A percentile compares a stretch with the other conserved stretches of the same genome.
Conservation (phyloP, 2,797 vertebrate genomes). For the Platyrinchus mystaceus region DNA sequence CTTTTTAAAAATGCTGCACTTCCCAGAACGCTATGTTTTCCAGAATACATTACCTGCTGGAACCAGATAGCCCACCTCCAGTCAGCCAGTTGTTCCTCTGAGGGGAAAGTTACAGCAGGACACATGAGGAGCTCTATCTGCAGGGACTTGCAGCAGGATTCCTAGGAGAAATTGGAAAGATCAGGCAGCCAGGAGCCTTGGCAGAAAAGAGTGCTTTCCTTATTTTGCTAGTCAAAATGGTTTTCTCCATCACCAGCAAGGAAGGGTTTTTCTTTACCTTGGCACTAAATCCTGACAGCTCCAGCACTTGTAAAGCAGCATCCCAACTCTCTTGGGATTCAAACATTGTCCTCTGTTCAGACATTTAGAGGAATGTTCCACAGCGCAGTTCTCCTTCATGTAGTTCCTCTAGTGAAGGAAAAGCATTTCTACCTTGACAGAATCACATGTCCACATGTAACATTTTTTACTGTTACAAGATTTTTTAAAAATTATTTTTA, state of each 20-base stretch:
- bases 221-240: not conserved
- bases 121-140: not conserved
- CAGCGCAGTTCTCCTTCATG: not conserved
- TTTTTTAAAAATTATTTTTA: not conserved
- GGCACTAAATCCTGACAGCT: not conserved
- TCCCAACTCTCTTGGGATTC: not conserved
- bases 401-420: not conserved
- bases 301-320: not conserved
- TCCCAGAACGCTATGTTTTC: not conserved
- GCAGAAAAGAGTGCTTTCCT: not conserved
- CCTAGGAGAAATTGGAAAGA: not conserved
- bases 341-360: not conserved
- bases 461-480: not conserved
- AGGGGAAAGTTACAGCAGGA: not conserved
- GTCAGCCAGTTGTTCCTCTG: not conserved
- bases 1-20: not conserved
- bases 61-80: not conserved
- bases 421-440: not conserved
- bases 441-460: rapidly evolving
- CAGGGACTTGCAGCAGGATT: not conserved
- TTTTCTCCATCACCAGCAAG: not conserved
- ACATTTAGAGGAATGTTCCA: not conserved
- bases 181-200: not conserved
- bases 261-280: not conserved
- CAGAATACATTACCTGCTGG: not conserved